Evolutionary conservation across 35 echinoderm and acorn worm genomes (phyloP).

Genomic region (Stichopus chloronotus): DNA sequence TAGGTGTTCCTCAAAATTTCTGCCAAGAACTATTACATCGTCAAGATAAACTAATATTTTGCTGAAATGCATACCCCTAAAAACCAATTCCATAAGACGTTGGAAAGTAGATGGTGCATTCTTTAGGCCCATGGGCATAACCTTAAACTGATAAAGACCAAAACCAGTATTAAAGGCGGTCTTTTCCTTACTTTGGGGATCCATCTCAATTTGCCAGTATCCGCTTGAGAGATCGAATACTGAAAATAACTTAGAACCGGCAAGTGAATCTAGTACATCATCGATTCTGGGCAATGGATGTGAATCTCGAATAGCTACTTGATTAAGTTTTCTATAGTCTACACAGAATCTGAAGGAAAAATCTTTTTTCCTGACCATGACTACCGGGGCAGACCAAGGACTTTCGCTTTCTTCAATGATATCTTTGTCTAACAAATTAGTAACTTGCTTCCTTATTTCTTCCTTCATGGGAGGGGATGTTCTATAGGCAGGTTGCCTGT

Average conservation of each 20-base stretch:
- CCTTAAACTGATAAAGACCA: conserved; percentile 63
- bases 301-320: background rate
- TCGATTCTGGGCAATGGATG: conserved; percentile 26
- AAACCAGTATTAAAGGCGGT: conserved; percentile 69
- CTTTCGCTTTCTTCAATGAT: too few relatives aligned
- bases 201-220: conserved; percentile 23
- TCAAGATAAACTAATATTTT: conserved; percentile 49
- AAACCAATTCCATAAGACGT: conserved; percentile 68
- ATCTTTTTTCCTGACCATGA: conserved; percentile 35
- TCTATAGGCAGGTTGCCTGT: too few relatives aligned
- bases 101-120: conserved; percentile 72
- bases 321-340: conserved; percentile 8
- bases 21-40: background rate
- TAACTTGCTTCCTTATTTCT: too few relatives aligned
- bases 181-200: conserved; percentile 42
- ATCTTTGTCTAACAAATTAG: too few relatives aligned
- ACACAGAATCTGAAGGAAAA: background rate
- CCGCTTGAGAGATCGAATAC: conserved; percentile 8
- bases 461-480: too few relatives aligned
- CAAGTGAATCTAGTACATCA: background rate
- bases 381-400: conserved; percentile 20
- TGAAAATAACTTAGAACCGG: background rate
- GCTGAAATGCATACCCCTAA: conserved; percentile 62
- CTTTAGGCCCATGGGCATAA: conserved; percentile 80
- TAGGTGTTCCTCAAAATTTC: background rate